phyloP scores from a whole-genome alignment of 2,888 invertebrate species.

The Ernsta delagoae region DNA sequence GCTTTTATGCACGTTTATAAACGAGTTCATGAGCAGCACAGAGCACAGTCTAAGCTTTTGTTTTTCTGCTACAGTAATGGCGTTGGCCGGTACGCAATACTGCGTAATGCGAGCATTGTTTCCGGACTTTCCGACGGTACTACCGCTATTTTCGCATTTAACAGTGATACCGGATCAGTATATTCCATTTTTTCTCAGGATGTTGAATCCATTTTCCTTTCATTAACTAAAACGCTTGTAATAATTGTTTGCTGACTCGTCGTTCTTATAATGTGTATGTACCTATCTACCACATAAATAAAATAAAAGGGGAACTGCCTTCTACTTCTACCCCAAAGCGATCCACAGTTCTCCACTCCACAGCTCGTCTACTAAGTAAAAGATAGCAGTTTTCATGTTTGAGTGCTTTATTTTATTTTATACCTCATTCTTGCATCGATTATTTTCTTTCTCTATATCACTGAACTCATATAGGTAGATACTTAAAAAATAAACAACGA shows the following conservation, averaged over 20 bases:
- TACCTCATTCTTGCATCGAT: too few relatives aligned
- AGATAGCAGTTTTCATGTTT: too few relatives aligned
- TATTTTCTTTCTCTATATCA: too few relatives aligned
- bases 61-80: slow-evolving; percentile 24
- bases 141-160: slow-evolving; percentile 24
- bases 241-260: neutral
- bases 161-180: slow-evolving; percentile 1
- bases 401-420: too few relatives aligned
- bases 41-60: slow-evolving; percentile 5
- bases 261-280: too few relatives aligned
- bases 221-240: neutral
- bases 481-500: too few relatives aligned
- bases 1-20: neutral
- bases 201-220: neutral
- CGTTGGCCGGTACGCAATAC: slow-evolving; percentile 22
- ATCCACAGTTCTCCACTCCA: too few relatives aligned
- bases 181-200: slow-evolving; percentile 4
- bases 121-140: slow-evolving; percentile 22
- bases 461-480: too few relatives aligned
- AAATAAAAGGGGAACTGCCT: too few relatives aligned
- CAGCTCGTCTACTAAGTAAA: too few relatives aligned
- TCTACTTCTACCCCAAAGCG: too few relatives aligned
- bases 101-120: slow-evolving; percentile 30
- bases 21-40: neutral
- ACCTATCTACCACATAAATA: too few relatives aligned